phyloP scores from a whole-genome alignment of 2,888 invertebrate genomes.

The Cephus sareptanus region DNA sequence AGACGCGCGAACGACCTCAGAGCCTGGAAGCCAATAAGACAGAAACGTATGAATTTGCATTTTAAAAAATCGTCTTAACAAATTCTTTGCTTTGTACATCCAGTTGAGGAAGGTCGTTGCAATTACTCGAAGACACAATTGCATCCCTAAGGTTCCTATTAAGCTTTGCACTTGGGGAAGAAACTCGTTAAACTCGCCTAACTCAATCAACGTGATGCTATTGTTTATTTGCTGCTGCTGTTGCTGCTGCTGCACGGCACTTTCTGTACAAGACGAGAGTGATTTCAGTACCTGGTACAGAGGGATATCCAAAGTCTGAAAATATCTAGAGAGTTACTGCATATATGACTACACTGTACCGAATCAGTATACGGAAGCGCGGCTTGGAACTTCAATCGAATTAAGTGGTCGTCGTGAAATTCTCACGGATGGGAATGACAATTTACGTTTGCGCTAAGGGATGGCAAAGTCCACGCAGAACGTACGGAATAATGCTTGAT shows the following conservation, averaged over 20 bases:
- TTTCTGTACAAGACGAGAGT: neutral
- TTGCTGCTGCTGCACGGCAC: too few species aligned
- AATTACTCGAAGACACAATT: neutral
- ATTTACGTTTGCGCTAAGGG: neutral
- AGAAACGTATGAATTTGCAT: neutral
- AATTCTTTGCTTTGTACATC: neutral
- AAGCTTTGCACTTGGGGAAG: neutral
- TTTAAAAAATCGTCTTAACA: too few species aligned
- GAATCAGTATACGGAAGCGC: neutral
- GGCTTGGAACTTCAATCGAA: conserved; percentile 13
- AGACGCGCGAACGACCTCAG: neutral
- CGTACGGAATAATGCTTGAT: neutral
- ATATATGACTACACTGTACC: neutral
- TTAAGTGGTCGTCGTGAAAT: conserved; percentile 6
- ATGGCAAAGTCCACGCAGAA: neutral
- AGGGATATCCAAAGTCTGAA: neutral
- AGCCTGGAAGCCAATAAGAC: neutral
- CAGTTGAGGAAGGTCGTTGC: neutral
- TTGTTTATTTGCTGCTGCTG: neutral
- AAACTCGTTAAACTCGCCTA: neutral
- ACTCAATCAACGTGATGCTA: neutral
- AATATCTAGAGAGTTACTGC: neutral
- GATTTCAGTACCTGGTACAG: neutral
- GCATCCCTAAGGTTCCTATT: neutral
- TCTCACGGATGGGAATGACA: conserved; percentile 6